These are phyloP conservation scores for Solenopsis invicta DNA, from an alignment of 1,140 invertebrate species.

Conservation along the genomic window DNA sequence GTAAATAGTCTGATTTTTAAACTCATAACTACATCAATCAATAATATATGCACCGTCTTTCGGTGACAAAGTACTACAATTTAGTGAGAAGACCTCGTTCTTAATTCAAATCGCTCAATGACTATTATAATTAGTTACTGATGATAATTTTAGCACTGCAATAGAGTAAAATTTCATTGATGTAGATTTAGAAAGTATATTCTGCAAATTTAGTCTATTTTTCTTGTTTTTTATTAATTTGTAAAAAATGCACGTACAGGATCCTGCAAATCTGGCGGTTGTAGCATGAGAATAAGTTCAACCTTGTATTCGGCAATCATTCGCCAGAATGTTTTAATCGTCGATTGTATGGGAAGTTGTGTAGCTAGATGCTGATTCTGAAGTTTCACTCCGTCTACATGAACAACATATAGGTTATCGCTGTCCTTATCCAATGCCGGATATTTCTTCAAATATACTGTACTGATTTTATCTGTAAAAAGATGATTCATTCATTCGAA, in stretches of 20 bases:
- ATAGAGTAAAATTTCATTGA: too few relatives aligned
- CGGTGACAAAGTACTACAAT: too few relatives aligned
- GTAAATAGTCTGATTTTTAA: too few relatives aligned
- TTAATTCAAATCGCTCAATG: too few relatives aligned
- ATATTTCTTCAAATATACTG: constrained; percentile 77
- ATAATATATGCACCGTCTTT: too few relatives aligned
- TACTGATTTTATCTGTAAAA: constrained; percentile 60
- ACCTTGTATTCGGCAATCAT: constrained; percentile 92
- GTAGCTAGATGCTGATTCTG: constrained; percentile 94
- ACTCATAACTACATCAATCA: too few relatives aligned
- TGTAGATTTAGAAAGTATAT: not conserved
- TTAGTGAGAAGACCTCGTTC: too few relatives aligned
- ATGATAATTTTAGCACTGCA: too few relatives aligned
- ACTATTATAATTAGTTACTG: too few relatives aligned
- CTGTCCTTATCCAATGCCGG: constrained; percentile 75
- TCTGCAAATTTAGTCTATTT: not conserved
- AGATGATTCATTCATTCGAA: not conserved
- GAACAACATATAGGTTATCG: constrained; percentile 77
- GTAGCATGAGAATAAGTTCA: constrained; percentile 89
- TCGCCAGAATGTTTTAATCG: constrained; percentile 96
- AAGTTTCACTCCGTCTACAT: constrained; percentile 82
- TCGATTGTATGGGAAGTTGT: constrained; percentile 95
- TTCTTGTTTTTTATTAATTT: not conserved
- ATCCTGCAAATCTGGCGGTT: constrained; percentile 73
- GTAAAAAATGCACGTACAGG: constrained; percentile 59